Evolutionary conservation across 2,113 vertebrate genomes (phyloP).

Genomic region (Pao palembangensis): DNA sequence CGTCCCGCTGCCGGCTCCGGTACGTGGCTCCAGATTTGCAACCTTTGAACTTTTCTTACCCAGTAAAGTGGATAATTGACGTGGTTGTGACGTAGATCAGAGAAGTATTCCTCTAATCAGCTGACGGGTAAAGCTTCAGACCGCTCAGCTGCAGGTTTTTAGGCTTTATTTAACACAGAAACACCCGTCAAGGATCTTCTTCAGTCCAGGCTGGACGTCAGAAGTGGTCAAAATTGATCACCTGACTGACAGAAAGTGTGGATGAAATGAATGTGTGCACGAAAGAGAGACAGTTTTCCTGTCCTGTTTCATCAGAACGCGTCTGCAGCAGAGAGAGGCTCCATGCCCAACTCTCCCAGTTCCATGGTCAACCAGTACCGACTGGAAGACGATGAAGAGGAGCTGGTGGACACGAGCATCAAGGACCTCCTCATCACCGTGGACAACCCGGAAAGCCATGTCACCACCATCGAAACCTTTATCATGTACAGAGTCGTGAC

Average conservation of each 20-base stretch:
- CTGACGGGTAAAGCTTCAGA: slow-evolving; percentile 21
- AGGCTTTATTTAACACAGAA: no score
- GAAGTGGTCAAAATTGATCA: no score
- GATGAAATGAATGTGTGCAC: neutral
- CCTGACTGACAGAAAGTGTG: no score
- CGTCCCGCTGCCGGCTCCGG: no score
- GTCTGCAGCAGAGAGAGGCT: slow-evolving; percentile 76
- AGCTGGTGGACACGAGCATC: slow-evolving; percentile 71
- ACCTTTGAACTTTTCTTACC: neutral
- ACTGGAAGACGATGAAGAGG: slow-evolving; percentile 85
- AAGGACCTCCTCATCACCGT: slow-evolving; percentile 91
- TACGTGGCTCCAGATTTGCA: no score
- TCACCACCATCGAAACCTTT: slow-evolving; percentile 96
- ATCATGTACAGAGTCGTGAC: slow-evolving; percentile 89
- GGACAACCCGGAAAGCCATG: slow-evolving; percentile 90
- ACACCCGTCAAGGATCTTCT: no score
- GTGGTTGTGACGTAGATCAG: neutral
- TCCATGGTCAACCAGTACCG: slow-evolving; percentile 94
- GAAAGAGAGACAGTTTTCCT: neutral
- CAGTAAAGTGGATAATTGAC: no score
- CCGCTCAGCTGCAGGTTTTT: no score
- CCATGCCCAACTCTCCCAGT: slow-evolving; percentile 83
- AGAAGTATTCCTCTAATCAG: slow-evolving; percentile 10
- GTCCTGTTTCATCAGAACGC: slow-evolving; percentile 74
- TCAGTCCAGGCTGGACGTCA: no score